Evolutionary conservation across 1,140 invertebrate genomes (phyloP), one percentile per base, ranked within the genome.

Genomic region (Drosophila yakuba): DNA sequence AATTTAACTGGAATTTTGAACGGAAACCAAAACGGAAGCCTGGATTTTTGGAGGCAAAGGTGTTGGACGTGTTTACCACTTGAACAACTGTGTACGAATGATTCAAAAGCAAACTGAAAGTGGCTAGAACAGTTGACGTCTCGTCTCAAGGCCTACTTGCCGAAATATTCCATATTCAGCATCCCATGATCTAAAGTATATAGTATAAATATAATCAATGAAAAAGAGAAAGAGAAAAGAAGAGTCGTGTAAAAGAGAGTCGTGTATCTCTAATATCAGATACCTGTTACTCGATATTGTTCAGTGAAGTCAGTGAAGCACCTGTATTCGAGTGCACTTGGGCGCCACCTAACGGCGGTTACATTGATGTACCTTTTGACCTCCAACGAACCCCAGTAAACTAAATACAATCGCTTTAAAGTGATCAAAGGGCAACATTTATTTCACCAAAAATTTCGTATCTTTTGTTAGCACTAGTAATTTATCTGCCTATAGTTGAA

Each of bases 1-100:
- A 66, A 41, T 54, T 51, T 51, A 10, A 5, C 6, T 17, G 10
- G 8, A 71, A 71, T 71, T 68, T 69, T 1, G 14, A 71, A 39
- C 17, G 44, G 8, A 20, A 32, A 12, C 41, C 64, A n/a, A 48
- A 71, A 32, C 11, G 36, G 20, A 15, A 23, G 47, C 10, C 32
- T 6, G 25, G 10, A 15, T 10, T 15, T 12, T 11, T 17, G 14
- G 32, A 17, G 35, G 50, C 17, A 55, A 28, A 54, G 14, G 28
- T 36, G 50, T 52, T 61, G 14, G 0, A 38, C n/a, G 15, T 45
- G 57, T 14, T 47, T 6, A 17, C 58, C 12, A 11, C 20, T 32
- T 10, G 43, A 11, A 11, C 15, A n/a, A 11, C n/a, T 12, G 12
- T 6, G 12, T 38, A n/a, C 14, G 35, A 38, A 11, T 68, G 64